Evolutionary conservation across 2,797 vertebrate species (phyloP).

Genomic region (Caiman crocodilus): DNA sequence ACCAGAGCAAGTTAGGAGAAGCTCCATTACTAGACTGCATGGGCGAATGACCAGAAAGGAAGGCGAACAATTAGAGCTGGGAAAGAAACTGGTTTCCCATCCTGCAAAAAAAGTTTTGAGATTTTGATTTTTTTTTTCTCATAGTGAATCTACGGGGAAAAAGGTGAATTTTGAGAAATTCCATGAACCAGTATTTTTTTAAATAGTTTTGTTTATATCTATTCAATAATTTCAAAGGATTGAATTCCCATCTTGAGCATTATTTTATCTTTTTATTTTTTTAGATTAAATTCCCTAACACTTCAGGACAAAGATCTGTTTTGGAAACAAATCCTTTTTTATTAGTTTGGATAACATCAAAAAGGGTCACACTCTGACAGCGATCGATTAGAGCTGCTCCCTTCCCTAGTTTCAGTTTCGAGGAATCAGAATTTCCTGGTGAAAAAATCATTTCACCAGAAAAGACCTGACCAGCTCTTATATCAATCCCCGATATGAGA

Average conservation of each 20-base stretch:
- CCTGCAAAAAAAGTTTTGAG: fast-evolving
- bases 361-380: too few species aligned
- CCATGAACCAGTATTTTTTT: too few species aligned
- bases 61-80: neutral
- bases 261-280: too few species aligned
- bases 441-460: neutral
- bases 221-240: too few species aligned
- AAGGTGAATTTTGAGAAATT: neutral
- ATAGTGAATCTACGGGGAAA: too few species aligned
- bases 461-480: neutral
- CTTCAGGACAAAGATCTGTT: too few species aligned
- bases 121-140: neutral
- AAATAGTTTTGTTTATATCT: too few species aligned
- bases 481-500: neutral
- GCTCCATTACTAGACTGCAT: neutral
- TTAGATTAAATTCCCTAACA: too few species aligned
- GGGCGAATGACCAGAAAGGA: neutral
- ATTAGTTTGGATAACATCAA: too few species aligned
- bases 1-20: neutral
- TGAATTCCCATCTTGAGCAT: too few species aligned
- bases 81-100: neutral
- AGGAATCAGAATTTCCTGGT: neutral
- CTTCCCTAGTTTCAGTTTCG: neutral
- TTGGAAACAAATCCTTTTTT: too few species aligned
- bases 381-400: neutral